Percentiles rank a stretch among this genome's conserved stretches.
Conservation (phyloP, 2,888 invertebrate genomes). For the Aromia moschata region DNA sequence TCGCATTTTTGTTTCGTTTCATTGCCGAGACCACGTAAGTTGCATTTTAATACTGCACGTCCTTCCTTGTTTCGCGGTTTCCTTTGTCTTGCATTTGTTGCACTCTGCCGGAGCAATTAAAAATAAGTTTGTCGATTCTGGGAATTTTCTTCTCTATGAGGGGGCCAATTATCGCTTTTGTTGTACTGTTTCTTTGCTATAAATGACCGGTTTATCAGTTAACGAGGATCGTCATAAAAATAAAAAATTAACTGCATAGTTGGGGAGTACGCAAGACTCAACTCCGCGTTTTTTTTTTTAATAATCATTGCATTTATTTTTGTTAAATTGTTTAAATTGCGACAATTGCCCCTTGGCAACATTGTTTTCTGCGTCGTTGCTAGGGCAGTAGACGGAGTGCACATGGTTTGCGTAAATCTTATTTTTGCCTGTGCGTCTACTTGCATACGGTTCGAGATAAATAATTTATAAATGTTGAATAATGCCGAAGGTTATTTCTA, state of each 20-base stretch:
- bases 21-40: slow-evolving; percentile 15
- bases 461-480: background rate
- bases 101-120: background rate
- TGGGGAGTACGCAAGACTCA: too few species aligned
- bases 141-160: background rate
- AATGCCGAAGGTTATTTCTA: slow-evolving; percentile 1
- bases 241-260: too few species aligned
- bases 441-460: slow-evolving; percentile 1
- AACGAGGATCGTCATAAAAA: background rate
- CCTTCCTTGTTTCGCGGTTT: slow-evolving; percentile 12
- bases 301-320: too few species aligned
- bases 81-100: background rate
- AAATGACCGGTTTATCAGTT: too few species aligned
- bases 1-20: slow-evolving; percentile 15
- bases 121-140: background rate
- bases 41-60: slow-evolving; percentile 16
- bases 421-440: background rate
- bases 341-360: background rate
- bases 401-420: slow-evolving; percentile 21
- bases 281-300: too few species aligned
- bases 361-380: slow-evolving; percentile 6
- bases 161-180: background rate
- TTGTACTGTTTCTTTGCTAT: too few species aligned
- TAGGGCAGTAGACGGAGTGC: slow-evolving; percentile 5
- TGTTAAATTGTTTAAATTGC: background rate